Percentiles rank a stretch among this genome's conserved stretches.
phyloP scores from a whole-genome alignment of 2,113 vertebrate genomes.

The Colius striatus region DNA sequence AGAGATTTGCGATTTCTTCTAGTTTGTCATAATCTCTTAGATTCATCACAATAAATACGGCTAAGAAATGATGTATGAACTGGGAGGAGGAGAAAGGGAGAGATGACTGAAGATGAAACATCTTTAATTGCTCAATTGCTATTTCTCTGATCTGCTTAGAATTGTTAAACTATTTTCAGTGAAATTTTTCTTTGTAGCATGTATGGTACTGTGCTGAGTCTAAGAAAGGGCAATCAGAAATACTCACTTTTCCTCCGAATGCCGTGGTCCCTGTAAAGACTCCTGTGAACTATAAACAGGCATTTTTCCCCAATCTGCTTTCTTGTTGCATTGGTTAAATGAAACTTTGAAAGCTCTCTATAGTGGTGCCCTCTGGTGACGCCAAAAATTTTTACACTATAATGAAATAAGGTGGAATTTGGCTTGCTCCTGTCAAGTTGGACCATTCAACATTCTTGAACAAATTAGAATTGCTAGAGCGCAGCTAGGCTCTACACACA shows the following conservation, averaged over 20 bases:
- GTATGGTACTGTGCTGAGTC: neutral
- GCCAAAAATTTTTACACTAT: neutral
- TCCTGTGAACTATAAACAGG: neutral
- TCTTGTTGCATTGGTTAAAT: neutral
- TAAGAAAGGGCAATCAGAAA: neutral
- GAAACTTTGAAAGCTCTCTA: neutral
- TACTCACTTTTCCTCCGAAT: neutral
- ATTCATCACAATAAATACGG: neutral
- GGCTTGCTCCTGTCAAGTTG: neutral
- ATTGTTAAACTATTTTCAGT: neutral
- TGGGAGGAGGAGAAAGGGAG: neutral
- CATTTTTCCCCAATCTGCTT: neutral
- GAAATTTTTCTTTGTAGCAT: neutral
- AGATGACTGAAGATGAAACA: conserved; percentile 17
- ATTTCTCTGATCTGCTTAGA: conserved; percentile 1
- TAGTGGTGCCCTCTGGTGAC: conserved; percentile 45
- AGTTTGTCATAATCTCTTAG: neutral
- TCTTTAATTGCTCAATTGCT: neutral
- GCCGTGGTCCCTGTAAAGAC: neutral
- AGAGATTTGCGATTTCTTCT: neutral
- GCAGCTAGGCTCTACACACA: neutral
- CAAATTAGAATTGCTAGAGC: neutral
- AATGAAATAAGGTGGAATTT: neutral
- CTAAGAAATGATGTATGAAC: neutral
- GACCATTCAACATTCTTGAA: neutral